A percentile compares a stretch with the other conserved stretches of the same genome.
Conservation (phyloP, 2,113 vertebrate species). For the Pandion haliaetus region DNA sequence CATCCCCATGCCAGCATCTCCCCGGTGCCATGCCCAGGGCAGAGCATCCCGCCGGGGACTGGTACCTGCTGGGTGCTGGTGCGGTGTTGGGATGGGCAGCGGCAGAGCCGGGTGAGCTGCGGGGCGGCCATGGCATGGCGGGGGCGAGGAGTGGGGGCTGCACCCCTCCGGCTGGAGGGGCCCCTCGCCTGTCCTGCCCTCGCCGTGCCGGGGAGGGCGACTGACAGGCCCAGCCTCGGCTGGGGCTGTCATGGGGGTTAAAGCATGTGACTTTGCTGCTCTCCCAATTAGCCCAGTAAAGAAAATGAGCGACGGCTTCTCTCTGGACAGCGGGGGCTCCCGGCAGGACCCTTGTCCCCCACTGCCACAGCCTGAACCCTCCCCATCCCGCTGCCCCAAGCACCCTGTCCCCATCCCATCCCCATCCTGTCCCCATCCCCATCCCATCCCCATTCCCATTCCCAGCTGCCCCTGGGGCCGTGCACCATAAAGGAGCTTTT, state of each 20-base stretch:
- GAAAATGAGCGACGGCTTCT: not conserved
- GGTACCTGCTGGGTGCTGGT: too few species aligned
- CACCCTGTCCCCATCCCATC: not conserved
- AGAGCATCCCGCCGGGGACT: too few species aligned
- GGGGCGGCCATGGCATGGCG: not conserved
- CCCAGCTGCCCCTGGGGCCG: not conserved
- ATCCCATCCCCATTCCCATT: not conserved
- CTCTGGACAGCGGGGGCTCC: not conserved
- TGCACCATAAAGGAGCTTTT: not conserved
- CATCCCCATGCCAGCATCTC: not conserved
- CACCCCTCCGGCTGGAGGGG: not conserved
- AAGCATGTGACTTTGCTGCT: not conserved
- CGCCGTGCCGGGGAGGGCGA: not conserved
- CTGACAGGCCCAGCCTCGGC: not conserved
- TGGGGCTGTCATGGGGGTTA: not conserved
- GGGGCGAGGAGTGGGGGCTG: not conserved
- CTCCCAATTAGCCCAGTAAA: not conserved
- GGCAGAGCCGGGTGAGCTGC: not conserved
- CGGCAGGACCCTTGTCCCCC: not conserved
- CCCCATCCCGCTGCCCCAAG: not conserved
- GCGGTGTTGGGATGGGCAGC: not conserved
- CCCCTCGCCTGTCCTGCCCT: not conserved
- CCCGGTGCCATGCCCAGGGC: not conserved
- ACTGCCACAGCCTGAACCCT: not conserved
- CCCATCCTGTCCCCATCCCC: not conserved